phyloP scores from a whole-genome alignment of 2,888 invertebrate genomes.

The Drosophila multiciliata region DNA sequence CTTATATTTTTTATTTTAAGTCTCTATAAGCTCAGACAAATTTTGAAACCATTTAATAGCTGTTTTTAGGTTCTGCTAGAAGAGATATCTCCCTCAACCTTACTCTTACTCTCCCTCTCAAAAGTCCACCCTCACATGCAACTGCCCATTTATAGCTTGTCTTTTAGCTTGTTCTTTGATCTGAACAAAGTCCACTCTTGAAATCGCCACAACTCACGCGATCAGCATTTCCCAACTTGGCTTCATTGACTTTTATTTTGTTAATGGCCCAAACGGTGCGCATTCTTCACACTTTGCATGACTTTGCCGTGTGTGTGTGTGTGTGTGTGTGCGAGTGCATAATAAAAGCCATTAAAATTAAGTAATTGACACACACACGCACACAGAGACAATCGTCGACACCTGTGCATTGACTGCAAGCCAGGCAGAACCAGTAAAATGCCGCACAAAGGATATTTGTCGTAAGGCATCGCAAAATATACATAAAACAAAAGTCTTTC shows the following conservation, averaged over 20 bases:
- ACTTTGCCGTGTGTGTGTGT: constrained; percentile 12
- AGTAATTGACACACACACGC: constrained; percentile 59
- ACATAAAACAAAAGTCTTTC: constrained; percentile 32
- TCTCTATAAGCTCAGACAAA: not conserved
- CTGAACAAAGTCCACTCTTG: not conserved
- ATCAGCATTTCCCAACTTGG: not conserved
- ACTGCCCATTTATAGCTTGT: not conserved
- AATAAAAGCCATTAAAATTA: constrained; percentile 71
- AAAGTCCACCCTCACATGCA: not conserved
- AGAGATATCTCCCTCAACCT: not conserved
- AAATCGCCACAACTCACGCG: constrained; percentile 1
- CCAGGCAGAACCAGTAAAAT: constrained; percentile 29
- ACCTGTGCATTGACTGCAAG: constrained; percentile 16
- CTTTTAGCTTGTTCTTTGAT: not conserved
- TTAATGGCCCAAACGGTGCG: not conserved
- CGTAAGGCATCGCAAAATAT: constrained; percentile 37
- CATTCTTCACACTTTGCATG: not conserved
- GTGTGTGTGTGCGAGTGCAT: constrained; percentile 36
- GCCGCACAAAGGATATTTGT: constrained; percentile 35
- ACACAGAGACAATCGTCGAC: constrained; percentile 32
- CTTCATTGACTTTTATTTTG: constrained; percentile 1
- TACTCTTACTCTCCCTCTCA: not conserved
- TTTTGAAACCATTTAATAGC: not conserved
- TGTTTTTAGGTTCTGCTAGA: not conserved
- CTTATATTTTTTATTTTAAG: not conserved